Conservation (phyloP, 2,113 vertebrate species). For the Malurus alboscapulatus region DNA sequence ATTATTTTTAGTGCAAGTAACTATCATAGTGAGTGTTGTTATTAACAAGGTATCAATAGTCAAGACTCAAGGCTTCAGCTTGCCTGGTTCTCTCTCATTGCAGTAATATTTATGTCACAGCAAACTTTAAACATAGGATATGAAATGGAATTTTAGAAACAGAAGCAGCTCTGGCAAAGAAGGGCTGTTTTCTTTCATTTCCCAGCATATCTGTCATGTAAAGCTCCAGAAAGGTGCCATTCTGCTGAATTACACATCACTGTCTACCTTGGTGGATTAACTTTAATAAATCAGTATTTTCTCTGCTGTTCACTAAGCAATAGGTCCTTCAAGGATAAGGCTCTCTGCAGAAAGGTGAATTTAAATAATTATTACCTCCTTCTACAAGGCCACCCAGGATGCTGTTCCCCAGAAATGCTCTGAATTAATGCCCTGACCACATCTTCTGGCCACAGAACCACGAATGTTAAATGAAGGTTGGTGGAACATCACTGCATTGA, state of each 20-base stretch:
- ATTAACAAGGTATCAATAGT: not conserved
- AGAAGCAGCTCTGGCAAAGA: not conserved
- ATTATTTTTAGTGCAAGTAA: not conserved
- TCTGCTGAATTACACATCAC: not conserved
- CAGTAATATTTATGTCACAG: not conserved
- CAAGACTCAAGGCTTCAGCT: not conserved
- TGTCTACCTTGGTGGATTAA: not conserved
- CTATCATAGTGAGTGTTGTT: not conserved
- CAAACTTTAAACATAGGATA: not conserved
- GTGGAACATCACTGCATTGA: not conserved
- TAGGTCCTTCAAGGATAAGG: not conserved
- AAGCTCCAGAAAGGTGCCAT: not conserved
- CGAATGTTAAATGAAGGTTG: not conserved
- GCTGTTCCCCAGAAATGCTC: not conserved
- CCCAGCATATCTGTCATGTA: not conserved
- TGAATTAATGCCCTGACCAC: not conserved
- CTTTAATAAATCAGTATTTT: not conserved
- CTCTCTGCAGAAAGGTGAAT: not conserved
- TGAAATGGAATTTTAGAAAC: not conserved
- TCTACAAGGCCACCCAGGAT: not conserved
- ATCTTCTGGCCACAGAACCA: slow-evolving; percentile 34
- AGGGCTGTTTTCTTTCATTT: not conserved
- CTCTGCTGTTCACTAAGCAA: not conserved
- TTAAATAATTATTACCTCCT: not conserved
- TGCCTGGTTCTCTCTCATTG: not conserved